Base-by-base conservation (phyloP, 1,140 invertebrate species). In the Mesaphorura yosii region DNA sequence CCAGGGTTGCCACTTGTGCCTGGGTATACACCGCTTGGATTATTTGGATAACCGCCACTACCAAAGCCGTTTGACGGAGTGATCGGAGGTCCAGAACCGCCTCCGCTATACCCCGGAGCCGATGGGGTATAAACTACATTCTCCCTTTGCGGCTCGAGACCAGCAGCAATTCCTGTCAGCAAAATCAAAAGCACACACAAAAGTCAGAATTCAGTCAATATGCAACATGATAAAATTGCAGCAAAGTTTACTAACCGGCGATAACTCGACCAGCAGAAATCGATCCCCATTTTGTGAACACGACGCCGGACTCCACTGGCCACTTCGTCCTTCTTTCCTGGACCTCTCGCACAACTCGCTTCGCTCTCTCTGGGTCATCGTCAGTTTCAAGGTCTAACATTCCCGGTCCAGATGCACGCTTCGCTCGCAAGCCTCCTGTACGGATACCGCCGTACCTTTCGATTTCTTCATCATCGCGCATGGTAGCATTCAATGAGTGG, bases 401-500 rank as follows among this genome's bases (percentile, higher is more conserved):
- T 41, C 22, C 12, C 17, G 15, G 4, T 51, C 6, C 20, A 12
- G 19, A 6, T 28, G 46, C 6, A 2, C 47, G 34, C 17, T 55
- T 50, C 7, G 46, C 38, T 22, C 39, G 5, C 12, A 48, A 22
- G 6, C 22, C 47, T 6, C 47, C 31, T 10, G 17, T 23, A 5
- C 19, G 10, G 14, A 14, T 12, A 10, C 31, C 28, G 7, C 20
- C 4, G 27, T 45, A 57, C 3, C 19, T n/a, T 7, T 26, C n/a
- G 23, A 3, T 14, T 4, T 45, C 10, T 51, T 63, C 62, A 12
- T 64, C 64, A 10, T 62, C 62, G 37, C 64, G 31, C 47, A 57
- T 38, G 6, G 64, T 65, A 14, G 53, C 50, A 41, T 65, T 65
- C 15, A 63, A 46, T 2, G 64, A 63, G 47, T 64, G 62, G 3